phyloP scores from a whole-genome alignment of 2,113 vertebrate species.

The Poeciliopsis turrubarensis region DNA sequence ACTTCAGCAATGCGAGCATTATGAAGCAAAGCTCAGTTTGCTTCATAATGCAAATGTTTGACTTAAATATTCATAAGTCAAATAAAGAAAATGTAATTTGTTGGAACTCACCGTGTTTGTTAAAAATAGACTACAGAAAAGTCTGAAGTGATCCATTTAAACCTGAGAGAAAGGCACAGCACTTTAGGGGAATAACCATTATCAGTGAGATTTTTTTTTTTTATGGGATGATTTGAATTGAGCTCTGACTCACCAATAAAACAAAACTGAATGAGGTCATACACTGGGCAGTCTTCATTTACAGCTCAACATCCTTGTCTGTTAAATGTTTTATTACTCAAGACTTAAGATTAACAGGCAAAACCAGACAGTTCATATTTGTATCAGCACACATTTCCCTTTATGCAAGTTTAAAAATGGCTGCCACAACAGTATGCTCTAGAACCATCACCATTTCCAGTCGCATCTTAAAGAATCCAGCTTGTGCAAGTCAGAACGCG shows the following conservation, averaged over 20 bases:
- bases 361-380: background rate
- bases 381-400: background rate
- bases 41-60: too few relatives aligned
- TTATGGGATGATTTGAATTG: background rate
- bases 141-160: background rate
- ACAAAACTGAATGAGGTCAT: constrained; percentile 3
- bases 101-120: background rate
- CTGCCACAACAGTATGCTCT: background rate
- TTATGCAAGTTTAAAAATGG: background rate
- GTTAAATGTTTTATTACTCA: background rate
- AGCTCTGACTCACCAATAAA: background rate
- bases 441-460: background rate
- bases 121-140: background rate
- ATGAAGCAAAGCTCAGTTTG: background rate
- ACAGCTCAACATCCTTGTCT: background rate
- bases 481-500: constrained; percentile 20
- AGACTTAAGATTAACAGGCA: background rate
- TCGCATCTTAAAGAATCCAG: constrained; percentile 10
- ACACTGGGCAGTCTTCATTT: background rate
- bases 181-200: background rate
- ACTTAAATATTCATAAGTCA: background rate
- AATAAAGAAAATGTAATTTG: background rate
- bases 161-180: background rate
- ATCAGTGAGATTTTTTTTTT: background rate
- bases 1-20: too few relatives aligned